Evolutionary conservation across 2,888 invertebrate genomes (phyloP).

Genomic region (Eupithecia subumbrata): DNA sequence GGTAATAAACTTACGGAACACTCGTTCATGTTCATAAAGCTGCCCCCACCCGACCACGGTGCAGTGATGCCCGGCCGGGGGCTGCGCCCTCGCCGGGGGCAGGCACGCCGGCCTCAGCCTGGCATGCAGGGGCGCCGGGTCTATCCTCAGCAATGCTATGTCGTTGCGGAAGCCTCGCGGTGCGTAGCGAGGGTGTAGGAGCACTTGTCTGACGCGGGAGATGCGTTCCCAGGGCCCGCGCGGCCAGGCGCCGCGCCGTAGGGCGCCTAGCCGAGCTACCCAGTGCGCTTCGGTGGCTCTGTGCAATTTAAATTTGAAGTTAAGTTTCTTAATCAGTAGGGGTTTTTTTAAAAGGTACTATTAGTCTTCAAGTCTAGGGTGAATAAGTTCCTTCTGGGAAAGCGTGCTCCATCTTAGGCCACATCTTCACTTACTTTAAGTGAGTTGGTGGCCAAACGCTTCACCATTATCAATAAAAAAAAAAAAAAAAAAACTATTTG

Average conservation of each 20-base stretch:
- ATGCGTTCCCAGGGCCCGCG: slow-evolving; percentile 91
- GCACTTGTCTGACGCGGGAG: slow-evolving; percentile 85
- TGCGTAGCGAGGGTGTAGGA: slow-evolving; percentile 89
- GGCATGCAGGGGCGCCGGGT: slow-evolving; percentile 83
- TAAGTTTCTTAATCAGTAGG: background rate
- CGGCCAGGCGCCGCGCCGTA: slow-evolving; percentile 88
- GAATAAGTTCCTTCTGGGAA: no score
- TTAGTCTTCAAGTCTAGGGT: no score
- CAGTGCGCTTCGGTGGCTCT: slow-evolving; percentile 90
- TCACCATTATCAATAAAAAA: no score
- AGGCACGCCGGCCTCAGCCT: slow-evolving; percentile 76
- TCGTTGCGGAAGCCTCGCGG: slow-evolving; percentile 91
- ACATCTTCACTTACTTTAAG: no score
- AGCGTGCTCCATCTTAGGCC: no score
- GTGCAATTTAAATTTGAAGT: slow-evolving; percentile 22
- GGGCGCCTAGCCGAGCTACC: slow-evolving; percentile 91
- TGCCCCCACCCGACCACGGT: slow-evolving; percentile 94
- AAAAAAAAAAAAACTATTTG: no score
- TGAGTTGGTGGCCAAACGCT: no score
- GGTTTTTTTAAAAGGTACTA: background rate
- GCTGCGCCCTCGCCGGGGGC: slow-evolving; percentile 84
- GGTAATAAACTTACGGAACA: slow-evolving; percentile 87
- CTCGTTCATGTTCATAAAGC: slow-evolving; percentile 89
- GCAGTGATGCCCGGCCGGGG: slow-evolving; percentile 87
- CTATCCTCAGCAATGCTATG: slow-evolving; percentile 87